Evolutionary conservation across 2,888 invertebrate genomes (phyloP).

Genomic region (Patella depressa): DNA sequence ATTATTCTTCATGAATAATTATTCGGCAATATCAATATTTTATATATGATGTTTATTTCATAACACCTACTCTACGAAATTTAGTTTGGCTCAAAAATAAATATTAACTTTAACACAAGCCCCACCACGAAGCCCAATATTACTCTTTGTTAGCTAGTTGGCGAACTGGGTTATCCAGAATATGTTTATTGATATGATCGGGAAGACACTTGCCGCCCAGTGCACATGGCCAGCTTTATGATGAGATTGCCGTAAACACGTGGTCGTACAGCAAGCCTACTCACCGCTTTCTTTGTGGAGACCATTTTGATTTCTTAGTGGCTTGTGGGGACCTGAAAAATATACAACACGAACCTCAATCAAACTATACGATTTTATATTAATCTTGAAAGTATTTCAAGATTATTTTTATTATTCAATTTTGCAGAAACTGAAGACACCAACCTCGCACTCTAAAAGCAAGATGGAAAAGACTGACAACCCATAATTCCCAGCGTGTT

Average conservation of each 20-base stretch:
- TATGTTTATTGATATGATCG: too few species aligned
- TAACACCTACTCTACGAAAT: too few species aligned
- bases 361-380: background rate
- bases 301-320: conserved; percentile 41
- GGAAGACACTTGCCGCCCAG: too few species aligned
- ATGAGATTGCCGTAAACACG: background rate
- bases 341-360: background rate
- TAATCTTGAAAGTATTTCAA: background rate
- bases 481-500: background rate
- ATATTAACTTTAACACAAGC: too few species aligned
- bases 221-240: too few species aligned
- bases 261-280: conserved; percentile 12
- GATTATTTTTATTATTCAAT: background rate
- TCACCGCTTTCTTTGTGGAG: conserved; percentile 56
- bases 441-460: background rate
- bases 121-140: too few species aligned
- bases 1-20: too few species aligned
- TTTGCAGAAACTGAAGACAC: background rate
- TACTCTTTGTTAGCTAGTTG: too few species aligned
- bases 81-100: too few species aligned
- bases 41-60: too few species aligned
- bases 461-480: background rate
- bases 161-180: too few species aligned
- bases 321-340: background rate
- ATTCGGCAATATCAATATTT: too few species aligned